Percentiles rank a stretch among this genome's conserved stretches.
phyloP scores from a whole-genome alignment of 2,888 invertebrate genomes.

The Diogma glabrata region DNA sequence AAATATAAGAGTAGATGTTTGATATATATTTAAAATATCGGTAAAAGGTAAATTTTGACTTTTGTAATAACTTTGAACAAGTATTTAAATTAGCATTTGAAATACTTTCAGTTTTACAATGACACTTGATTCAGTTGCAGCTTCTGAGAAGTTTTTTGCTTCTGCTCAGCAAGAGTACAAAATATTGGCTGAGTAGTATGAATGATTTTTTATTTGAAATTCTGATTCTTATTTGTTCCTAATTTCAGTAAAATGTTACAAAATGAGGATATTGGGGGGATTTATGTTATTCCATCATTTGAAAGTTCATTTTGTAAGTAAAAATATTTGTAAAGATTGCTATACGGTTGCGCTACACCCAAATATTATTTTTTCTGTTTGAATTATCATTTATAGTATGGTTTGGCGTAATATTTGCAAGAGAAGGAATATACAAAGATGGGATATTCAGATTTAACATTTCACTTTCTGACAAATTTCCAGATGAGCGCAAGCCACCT shows the following conservation, averaged over 20 bases:
- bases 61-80: too few species aligned
- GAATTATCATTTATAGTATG: constrained; percentile 53
- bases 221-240: constrained; percentile 6
- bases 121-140: constrained; percentile 28
- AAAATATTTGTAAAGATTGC: neutral
- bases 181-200: constrained; percentile 88
- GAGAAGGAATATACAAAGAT: constrained; percentile 78
- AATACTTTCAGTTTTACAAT: constrained; percentile 38
- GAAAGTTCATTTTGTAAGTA: constrained; percentile 68
- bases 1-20: too few species aligned
- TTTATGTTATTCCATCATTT: constrained; percentile 87
- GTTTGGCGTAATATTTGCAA: constrained; percentile 79
- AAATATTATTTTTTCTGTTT: too few species aligned
- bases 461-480: constrained; percentile 76
- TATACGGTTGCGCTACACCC: too few species aligned
- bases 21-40: too few species aligned
- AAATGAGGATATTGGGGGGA: constrained; percentile 73
- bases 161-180: constrained; percentile 80
- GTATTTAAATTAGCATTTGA: too few species aligned
- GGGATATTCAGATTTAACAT: constrained; percentile 85
- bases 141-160: constrained; percentile 51
- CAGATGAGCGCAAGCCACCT: constrained; percentile 70
- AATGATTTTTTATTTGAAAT: too few species aligned
- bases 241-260: constrained; percentile 68
- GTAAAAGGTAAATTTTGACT: too few species aligned